Evolutionary conservation across 2,113 vertebrate genomes (phyloP), one percentile per base, ranked within the genome.

Genomic region (Empidonax traillii): DNA sequence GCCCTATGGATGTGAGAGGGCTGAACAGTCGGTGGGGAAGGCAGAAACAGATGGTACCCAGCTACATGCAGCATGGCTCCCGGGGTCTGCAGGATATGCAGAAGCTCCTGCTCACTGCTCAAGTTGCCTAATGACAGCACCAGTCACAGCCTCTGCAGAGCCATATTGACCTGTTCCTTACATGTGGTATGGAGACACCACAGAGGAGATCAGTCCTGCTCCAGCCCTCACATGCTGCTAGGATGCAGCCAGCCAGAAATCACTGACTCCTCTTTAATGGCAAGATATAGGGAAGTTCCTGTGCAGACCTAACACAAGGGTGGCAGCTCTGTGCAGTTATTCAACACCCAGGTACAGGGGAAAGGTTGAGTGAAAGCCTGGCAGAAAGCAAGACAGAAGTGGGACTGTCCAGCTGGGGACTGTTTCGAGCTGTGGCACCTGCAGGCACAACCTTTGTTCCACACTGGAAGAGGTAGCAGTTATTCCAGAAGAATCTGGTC

Each of bases 1-100:
- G 68, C 43, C 62, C 79, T 77, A 23, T 74, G 76, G 85, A 92
- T 80, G 93, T 61, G 55, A 80, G 55, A 73, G 78, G 85, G 74
- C 69, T 71, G 90, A 90, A 69, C 78, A 90, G 72, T 88, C 68
- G 0, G 91, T 69, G 73, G 73, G 55, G 72, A 93, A 94, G 73
- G 72, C 55, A 82, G 62, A 49, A 96, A 93, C 90, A 96, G 93
- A 96, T 96, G 89, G 85, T 83, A 85, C 82, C 85, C 91, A 87
- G 49, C 74, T 87, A 89, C 19, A 55, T 14, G 4, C 58, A 80
- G 74, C 62, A 23, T 0, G 8, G 62, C n/a, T 93, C 78, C 51
- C 0, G 0, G 80, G 86, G 46, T 89, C 81, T 93, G 67, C 59
- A 62, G 85, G 78, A n/a, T 83, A 33, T 37, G 53, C 30, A 93